phyloP scores from a whole-genome alignment of 2,113 vertebrate genomes.

The Alethe diademata region DNA sequence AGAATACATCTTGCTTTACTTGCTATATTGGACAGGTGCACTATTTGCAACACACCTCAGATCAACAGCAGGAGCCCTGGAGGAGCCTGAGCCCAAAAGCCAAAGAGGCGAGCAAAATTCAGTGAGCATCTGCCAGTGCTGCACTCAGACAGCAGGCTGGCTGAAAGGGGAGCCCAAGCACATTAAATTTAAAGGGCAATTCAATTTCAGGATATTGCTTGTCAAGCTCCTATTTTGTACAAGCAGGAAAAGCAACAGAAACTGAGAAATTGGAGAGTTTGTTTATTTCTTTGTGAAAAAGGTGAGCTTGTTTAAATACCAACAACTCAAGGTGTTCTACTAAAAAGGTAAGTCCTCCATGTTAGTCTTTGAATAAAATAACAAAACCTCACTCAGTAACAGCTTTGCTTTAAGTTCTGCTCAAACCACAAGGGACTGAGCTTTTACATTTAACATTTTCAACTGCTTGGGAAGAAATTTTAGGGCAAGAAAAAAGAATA shows the following conservation, averaged over 20 bases:
- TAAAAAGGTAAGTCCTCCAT: not conserved
- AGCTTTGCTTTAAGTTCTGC: not conserved
- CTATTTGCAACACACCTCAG: not conserved
- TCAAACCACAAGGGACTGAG: not conserved
- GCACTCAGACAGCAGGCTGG: constrained; percentile 10
- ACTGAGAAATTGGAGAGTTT: not conserved
- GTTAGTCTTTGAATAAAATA: not conserved
- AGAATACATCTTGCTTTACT: not conserved
- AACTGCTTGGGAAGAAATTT: not conserved
- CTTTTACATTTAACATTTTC: not conserved
- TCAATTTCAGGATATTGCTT: constrained; percentile 25
- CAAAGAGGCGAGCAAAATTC: not conserved
- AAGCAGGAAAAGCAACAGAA: not conserved
- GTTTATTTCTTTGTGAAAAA: not conserved
- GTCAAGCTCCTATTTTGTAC: constrained; percentile 8
- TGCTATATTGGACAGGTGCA: not conserved
- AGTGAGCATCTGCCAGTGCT: not conserved
- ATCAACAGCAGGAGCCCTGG: not conserved
- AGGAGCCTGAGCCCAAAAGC: not conserved
- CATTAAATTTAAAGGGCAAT: constrained; percentile 34
- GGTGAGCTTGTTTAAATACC: not conserved
- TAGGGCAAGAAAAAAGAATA: not conserved
- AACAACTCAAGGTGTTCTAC: not conserved
- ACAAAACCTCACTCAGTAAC: not conserved
- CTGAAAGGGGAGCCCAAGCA: not conserved